These are phyloP conservation scores for Hemithea aestivaria DNA, from an alignment of 2,888 invertebrate species.

Conservation along the genomic window DNA sequence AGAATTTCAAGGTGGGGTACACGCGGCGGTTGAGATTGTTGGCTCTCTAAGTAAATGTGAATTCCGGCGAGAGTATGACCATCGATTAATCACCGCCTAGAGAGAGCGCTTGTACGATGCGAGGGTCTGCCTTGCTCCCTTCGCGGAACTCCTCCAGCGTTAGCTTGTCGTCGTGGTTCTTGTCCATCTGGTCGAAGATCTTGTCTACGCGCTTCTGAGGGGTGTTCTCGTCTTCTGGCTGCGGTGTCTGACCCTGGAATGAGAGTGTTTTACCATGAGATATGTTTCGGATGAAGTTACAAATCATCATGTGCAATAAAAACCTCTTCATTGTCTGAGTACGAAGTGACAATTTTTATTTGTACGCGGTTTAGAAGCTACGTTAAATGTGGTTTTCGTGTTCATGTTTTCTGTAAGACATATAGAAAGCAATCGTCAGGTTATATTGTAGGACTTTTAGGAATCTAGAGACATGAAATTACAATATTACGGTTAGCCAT, in stretches of 20 bases:
- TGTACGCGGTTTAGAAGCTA: too few relatives aligned
- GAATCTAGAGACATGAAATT: too few relatives aligned
- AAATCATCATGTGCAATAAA: too few relatives aligned
- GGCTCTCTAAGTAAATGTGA: conserved; percentile 62
- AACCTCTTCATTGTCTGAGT: too few relatives aligned
- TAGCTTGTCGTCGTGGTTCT: conserved; percentile 97
- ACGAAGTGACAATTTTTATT: too few relatives aligned
- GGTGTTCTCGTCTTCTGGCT: conserved; percentile 93
- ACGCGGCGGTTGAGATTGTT: conserved; percentile 40
- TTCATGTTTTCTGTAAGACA: too few relatives aligned
- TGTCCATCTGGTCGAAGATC: conserved; percentile 99
- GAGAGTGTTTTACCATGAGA: too few relatives aligned
- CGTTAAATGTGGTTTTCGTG: too few relatives aligned
- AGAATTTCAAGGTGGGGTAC: conserved; percentile 18
- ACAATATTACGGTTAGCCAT: too few relatives aligned
- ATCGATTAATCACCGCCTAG: conserved; percentile 86
- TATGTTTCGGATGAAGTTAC: too few relatives aligned
- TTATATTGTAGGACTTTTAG: too few relatives aligned
- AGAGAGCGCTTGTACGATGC: conserved; percentile 97
- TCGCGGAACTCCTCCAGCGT: conserved; percentile 98
- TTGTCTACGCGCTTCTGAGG: conserved; percentile 98
- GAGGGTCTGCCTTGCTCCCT: conserved; percentile 98
- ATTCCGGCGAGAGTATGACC: conserved; percentile 74
- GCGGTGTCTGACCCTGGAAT: conserved; percentile 92
- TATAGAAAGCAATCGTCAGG: too few relatives aligned